Base-by-base conservation (phyloP, 1,140 invertebrate genomes). In the Hestina assimilis region DNA sequence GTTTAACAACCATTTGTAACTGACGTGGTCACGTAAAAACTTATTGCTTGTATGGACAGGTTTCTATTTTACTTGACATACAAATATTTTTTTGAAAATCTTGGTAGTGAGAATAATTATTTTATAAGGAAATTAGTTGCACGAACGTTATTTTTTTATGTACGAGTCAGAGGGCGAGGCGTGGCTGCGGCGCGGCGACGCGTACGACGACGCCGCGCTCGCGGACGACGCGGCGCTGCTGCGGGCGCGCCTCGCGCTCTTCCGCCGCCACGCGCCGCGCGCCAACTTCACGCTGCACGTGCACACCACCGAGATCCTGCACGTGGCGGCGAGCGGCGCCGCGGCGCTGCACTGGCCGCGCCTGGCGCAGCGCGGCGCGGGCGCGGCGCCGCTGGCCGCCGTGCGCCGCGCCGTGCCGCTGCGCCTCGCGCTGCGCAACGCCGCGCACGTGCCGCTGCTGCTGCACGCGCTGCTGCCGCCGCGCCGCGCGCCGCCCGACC, bases 301-400 rank as follows among this genome's bases (percentile, higher is more conserved):
- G 54, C 65, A 69, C 61, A 76, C 66, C 11, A 52, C 56, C 1
- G 63, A 73, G 59, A 64, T 66, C 54, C 45, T 69, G 53, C 66
- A 63, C 42, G 21, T 68, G n/a, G 62, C 29, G 33, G 47, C 47
- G 35, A 15, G 46, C 8, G 59, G 53, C 15, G 41, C 35, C 23
- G 50, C 31, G 51, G 40, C 57, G 50, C 46, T 55, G 45, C 29
- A 28, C 35, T 63, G 60, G 70, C 63, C 33, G 38, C 62, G 71
- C 9, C 45, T 63, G 23, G 57, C 47, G 48, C 33, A 33, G 14
- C 23, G 52, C 33, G 54, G 52, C 20, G 60, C 52, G 45, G 45
- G 59, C 28, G 45, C 43, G 33, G 52, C 47, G 24, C 38, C 31
- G 51, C 24, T 53, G 40, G 67, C 61, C 17, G 67, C 58, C 19